Conservation (phyloP, 1,140 invertebrate species). For the Rhagoletis pomonella region DNA sequence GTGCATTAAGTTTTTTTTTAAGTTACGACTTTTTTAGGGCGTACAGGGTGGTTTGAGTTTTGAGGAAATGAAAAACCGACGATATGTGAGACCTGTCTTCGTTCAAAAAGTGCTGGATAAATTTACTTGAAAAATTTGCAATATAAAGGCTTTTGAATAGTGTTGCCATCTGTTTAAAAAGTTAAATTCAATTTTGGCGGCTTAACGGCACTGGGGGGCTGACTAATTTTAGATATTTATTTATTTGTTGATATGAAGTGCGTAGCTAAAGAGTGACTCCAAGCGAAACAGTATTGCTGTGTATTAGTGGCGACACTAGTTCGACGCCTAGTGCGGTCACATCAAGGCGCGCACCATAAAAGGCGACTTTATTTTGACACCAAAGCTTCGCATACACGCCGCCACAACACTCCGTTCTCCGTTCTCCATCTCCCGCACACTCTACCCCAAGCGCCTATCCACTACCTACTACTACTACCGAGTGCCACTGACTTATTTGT, state of each 20-base stretch:
- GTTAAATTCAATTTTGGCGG: no score
- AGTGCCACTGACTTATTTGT: conserved; percentile 31
- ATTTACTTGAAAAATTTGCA: no score
- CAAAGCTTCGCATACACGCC: conserved; percentile 52
- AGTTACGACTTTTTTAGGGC: no score
- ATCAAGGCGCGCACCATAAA: conserved; percentile 56
- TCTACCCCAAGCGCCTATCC: background rate
- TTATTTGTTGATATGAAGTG: background rate
- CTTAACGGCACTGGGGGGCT: no score
- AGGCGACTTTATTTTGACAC: conserved; percentile 59
- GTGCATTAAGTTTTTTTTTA: no score
- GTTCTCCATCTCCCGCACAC: no score
- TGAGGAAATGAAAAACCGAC: no score
- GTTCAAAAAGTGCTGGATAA: no score
- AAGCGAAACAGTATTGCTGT: background rate
- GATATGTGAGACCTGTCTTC: no score
- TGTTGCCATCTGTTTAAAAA: no score
- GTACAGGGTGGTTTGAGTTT: no score
- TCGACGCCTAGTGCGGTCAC: background rate
- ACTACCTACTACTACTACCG: background rate
- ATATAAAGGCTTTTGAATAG: no score
- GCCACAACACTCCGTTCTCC: background rate
- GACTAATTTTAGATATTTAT: background rate
- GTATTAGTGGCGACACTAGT: background rate
- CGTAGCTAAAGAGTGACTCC: background rate